Evolutionary conservation across 2,113 vertebrate genomes (phyloP), one percentile per base, ranked within the genome.

Genomic region (Gnathonemus longibarbis): DNA sequence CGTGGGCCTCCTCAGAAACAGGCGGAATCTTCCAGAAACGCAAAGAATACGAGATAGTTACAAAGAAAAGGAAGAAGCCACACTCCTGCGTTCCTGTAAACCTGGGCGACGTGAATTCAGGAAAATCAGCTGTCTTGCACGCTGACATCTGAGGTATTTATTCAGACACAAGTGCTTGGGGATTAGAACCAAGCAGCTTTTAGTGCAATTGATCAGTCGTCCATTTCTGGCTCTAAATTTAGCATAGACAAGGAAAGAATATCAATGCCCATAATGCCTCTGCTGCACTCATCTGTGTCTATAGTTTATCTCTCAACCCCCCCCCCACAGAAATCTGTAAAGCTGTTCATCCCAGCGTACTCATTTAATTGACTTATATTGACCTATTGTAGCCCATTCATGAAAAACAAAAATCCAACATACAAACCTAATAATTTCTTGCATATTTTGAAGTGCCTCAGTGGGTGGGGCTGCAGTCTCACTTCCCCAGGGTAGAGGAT

Each of bases 81-180:
- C 19, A n/a, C 7, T 53, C 3, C 50, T n/a, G n/a, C 2, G 19
- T 31, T 27, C 31, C 3, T 80, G n/a, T 52, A 53, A 83, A 50
- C 50, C 17, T 3, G 19, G 50, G 17, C 66, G 24, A 80, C 39
- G 35, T 39, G 42, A 80, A 46, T 77, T 89, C 62, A 74, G 58
- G 46, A 39, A 19, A 70, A 89, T 56, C 48, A 39, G n/a, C 21
- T 50, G 48, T 53, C 10, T 13, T 45, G 31, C 19, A 45, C 3
- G 35, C 74, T n/a, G 35, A 53, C 66, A 52, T 89, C 77, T 80
- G 31, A 80, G 35, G 70, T 39, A 80, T 89, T 35, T 39, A 77
- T 49, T 83, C 88, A 89, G 88, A 52, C 49, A 39, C n/a, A 46
- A 74, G 88, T 31, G 88, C 70, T 39, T 3, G 70, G 50, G 70